A percentile compares a stretch with the other conserved stretches of the same genome.
phyloP scores from a whole-genome alignment of 1,140 invertebrate genomes.

The Drosophila parabipectinata region DNA sequence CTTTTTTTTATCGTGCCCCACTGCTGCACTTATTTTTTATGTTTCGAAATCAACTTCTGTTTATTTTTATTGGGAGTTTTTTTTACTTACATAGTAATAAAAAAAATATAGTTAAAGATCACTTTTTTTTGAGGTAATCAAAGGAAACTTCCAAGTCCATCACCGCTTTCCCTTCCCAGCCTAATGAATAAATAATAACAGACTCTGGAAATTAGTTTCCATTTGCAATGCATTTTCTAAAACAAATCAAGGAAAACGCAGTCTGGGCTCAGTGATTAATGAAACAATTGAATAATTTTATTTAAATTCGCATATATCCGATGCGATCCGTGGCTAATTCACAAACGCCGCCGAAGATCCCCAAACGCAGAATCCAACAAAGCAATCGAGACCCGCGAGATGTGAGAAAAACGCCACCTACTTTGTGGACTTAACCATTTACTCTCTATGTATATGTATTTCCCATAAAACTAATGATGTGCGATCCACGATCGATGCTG shows the following conservation, averaged over 20 bases:
- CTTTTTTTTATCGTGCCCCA: constrained; percentile 32
- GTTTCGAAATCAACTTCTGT: constrained; percentile 37
- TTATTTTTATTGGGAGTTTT: constrained; percentile 8
- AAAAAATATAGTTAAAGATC: neutral
- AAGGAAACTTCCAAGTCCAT: neutral
- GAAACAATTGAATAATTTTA: constrained; percentile 76
- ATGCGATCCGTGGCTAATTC: constrained; percentile 69
- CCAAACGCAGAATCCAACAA: constrained; percentile 24
- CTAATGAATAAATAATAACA: constrained; percentile 44
- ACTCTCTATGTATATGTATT: neutral
- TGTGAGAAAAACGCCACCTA: constrained; percentile 80
- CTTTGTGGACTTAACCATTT: constrained; percentile 29
- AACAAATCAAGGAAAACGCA: constrained; percentile 15
- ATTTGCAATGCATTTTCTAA: constrained; percentile 50
- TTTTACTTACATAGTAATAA: neutral
- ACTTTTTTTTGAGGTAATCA: neutral
- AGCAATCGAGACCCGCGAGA: constrained; percentile 17
- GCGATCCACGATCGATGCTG: constrained; percentile 44
- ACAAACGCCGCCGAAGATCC: constrained; percentile 67
- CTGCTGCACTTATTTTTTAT: constrained; percentile 37
- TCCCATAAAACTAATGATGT: constrained; percentile 64
- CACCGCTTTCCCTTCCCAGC: neutral
- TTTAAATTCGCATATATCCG: constrained; percentile 81
- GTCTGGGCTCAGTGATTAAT: constrained; percentile 64
- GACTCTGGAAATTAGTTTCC: constrained; percentile 44